A percentile compares a stretch with the other conserved stretches of the same genome.
Conservation (phyloP, 2,888 invertebrate genomes). For the Pecten maximus region DNA sequence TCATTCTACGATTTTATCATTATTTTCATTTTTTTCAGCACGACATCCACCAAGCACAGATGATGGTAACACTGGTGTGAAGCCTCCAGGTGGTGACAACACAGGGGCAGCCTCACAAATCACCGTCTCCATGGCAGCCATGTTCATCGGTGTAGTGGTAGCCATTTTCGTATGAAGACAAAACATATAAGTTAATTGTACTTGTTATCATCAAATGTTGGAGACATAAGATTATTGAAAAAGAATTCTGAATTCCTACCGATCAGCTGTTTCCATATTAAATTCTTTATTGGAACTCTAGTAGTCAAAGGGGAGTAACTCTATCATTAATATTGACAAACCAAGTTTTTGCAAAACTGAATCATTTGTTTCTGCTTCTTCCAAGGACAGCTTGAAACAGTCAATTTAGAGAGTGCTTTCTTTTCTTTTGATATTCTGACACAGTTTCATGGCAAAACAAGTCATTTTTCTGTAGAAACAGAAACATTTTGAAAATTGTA, state of each 20-base stretch:
- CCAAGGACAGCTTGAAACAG: neutral
- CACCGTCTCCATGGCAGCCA: slow-evolving; percentile 3
- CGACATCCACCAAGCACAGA: neutral
- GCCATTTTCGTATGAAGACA: neutral
- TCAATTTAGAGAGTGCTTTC: neutral
- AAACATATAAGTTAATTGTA: neutral
- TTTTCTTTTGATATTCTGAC: neutral
- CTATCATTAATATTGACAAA: neutral
- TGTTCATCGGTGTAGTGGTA: neutral
- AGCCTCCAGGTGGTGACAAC: neutral
- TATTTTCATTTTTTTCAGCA: neutral
- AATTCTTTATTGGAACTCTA: neutral
- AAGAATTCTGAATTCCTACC: neutral
- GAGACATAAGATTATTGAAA: neutral
- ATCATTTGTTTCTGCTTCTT: neutral
- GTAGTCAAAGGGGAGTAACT: slow-evolving; percentile 19
- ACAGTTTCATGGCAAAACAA: no score
- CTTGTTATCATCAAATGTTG: neutral
- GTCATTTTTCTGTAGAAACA: no score
- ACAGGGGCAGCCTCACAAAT: neutral
- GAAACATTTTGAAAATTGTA: no score
- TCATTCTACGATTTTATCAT: neutral
- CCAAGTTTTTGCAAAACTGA: neutral
- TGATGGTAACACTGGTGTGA: neutral
- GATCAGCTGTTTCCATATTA: no score